A percentile compares a stretch with the other conserved stretches of the same genome.
Evolutionary conservation across 2,113 vertebrate genomes (phyloP).

Genomic region (Neotragus moschatus): DNA sequence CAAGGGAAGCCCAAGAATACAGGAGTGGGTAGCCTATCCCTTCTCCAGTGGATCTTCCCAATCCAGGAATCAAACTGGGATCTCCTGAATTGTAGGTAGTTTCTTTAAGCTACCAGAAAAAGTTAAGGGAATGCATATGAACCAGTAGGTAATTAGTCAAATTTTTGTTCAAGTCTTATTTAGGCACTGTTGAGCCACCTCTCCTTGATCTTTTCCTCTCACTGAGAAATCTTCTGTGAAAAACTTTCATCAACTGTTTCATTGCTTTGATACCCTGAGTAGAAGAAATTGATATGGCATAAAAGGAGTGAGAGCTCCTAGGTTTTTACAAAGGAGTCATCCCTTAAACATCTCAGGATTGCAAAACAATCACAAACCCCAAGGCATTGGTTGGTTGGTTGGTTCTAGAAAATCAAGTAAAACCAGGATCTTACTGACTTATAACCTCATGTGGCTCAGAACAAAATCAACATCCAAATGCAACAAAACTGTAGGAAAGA

Average conservation of each 20-base stretch:
- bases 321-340: neutral
- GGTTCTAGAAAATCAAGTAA: slow-evolving; percentile 14
- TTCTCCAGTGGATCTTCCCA: neutral
- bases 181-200: neutral
- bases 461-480: neutral
- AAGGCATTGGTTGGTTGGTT: neutral
- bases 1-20: neutral
- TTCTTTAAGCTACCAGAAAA: neutral
- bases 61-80: neutral
- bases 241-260: neutral
- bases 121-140: neutral
- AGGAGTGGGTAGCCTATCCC: neutral
- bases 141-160: neutral
- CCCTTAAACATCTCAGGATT: neutral
- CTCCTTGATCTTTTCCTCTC: neutral
- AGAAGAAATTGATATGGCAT: neutral
- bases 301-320: neutral
- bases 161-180: neutral
- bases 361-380: neutral
- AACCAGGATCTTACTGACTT: neutral
- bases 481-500: neutral
- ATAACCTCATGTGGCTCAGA: neutral
- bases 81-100: neutral
- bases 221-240: neutral
- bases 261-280: neutral